A percentile compares a stretch with the other conserved stretches of the same genome.
These are phyloP conservation scores for Scaptomyza caliginosa DNA, from an alignment of 2,888 invertebrate species.

Conservation along the genomic window DNA sequence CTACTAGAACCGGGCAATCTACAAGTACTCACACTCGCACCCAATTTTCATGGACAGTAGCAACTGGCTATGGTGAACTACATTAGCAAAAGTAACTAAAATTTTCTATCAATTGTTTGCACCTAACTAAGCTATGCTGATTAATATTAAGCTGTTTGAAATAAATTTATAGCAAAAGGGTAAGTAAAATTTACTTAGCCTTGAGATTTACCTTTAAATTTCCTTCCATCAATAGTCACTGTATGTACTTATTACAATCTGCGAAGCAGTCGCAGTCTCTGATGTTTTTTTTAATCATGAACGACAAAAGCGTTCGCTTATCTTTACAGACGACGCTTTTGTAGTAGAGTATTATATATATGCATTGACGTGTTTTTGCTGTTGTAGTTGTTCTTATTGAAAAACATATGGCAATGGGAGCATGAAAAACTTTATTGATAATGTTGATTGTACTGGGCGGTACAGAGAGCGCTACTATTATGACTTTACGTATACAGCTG, in stretches of 20 bases:
- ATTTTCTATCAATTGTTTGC: not conserved
- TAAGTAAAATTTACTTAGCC: too few relatives aligned
- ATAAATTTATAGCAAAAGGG: too few relatives aligned
- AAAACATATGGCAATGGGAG: conserved; percentile 54
- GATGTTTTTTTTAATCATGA: conserved; percentile 46
- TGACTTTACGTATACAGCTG: conserved; percentile 41
- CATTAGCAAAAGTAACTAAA: not conserved
- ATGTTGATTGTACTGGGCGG: conserved; percentile 11
- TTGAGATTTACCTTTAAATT: not conserved
- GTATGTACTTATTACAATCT: conserved; percentile 37
- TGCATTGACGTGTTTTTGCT: conserved; percentile 9
- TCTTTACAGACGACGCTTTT: conserved; percentile 29
- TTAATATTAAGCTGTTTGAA: too few relatives aligned
- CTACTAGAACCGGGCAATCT: conserved; percentile 19
- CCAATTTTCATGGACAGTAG: conserved; percentile 25
- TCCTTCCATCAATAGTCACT: conserved; percentile 5
- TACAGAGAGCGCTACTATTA: conserved; percentile 21
- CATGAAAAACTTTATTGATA: conserved; percentile 51
- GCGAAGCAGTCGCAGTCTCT: conserved; percentile 12
- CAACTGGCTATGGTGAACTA: not conserved
- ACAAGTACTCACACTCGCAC: conserved; percentile 13
- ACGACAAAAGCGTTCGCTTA: conserved; percentile 45
- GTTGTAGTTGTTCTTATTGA: conserved; percentile 30
- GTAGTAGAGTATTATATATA: conserved; percentile 1
- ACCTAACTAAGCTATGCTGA: not conserved